These are phyloP conservation scores for Heliothis virescens DNA, from an alignment of 1,140 invertebrate species.

Conservation along the genomic window DNA sequence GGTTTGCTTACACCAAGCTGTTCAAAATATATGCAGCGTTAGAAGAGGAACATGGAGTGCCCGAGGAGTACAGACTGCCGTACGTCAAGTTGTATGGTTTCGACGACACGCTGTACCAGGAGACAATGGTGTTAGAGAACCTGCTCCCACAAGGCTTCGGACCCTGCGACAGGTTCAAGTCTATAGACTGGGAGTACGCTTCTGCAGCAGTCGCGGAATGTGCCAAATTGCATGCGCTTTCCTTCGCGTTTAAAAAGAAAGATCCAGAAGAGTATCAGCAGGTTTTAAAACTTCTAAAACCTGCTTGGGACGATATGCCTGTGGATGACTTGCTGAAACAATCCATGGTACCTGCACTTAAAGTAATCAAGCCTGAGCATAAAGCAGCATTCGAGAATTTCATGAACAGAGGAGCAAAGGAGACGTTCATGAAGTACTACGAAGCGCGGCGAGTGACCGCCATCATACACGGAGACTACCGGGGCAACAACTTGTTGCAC, in stretches of 20 bases:
- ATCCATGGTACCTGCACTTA: neutral
- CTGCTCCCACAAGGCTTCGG: slow-evolving; percentile 48
- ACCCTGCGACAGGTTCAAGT: slow-evolving; percentile 54
- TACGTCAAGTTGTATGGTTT: slow-evolving; percentile 52
- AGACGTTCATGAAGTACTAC: neutral
- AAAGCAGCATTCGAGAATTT: neutral
- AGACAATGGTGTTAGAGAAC: slow-evolving; percentile 59
- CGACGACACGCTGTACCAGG: slow-evolving; percentile 2
- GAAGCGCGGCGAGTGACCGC: slow-evolving; percentile 35
- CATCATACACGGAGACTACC: slow-evolving; percentile 67
- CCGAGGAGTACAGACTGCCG: slow-evolving; percentile 39
- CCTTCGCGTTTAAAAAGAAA: slow-evolving; percentile 49
- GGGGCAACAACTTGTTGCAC: slow-evolving; percentile 66
- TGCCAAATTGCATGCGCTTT: slow-evolving; percentile 58
- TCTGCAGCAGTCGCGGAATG: slow-evolving; percentile 49
- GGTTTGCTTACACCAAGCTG: slow-evolving; percentile 40
- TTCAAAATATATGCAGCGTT: neutral
- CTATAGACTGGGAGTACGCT: slow-evolving; percentile 57
- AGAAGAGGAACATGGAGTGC: neutral
- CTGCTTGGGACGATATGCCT: slow-evolving; percentile 50
- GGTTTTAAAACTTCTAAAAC: slow-evolving; percentile 31
- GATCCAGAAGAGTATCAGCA: slow-evolving; percentile 52
- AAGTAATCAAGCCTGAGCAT: neutral
- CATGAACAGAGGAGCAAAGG: neutral
- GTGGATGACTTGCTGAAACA: neutral